These are phyloP conservation scores for Octopus bimaculoides DNA, from an alignment of 1,140 invertebrate genomes.

Conservation along the genomic window DNA sequence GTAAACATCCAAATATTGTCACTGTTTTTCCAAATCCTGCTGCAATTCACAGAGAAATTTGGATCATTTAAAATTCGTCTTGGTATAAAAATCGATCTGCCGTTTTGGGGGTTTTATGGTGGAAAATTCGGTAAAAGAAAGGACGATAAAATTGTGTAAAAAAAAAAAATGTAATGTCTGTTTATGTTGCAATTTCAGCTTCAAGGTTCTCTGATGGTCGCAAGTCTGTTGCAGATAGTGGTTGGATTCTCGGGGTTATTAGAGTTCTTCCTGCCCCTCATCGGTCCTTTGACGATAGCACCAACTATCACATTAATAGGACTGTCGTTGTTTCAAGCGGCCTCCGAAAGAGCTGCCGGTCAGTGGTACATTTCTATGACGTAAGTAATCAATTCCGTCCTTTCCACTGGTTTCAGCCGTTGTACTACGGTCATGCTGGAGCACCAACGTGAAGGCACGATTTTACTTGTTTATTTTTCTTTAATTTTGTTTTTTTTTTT, in stretches of 20 bases:
- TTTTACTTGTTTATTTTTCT: neutral
- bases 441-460: neutral
- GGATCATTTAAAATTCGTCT: too few species aligned
- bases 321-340: slow-evolving; percentile 75
- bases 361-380: slow-evolving; percentile 79
- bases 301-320: slow-evolving; percentile 79
- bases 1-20: too few species aligned
- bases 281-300: slow-evolving; percentile 77
- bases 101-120: too few species aligned
- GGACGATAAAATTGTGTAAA: too few species aligned
- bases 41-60: too few species aligned
- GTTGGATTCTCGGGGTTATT: slow-evolving; percentile 65
- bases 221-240: slow-evolving; percentile 44
- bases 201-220: slow-evolving; percentile 48
- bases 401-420: too few species aligned
- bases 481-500: too few species aligned
- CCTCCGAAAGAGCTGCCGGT: slow-evolving; percentile 70
- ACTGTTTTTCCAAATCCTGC: too few species aligned
- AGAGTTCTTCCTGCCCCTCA: slow-evolving; percentile 69
- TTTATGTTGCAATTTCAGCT: slow-evolving; percentile 25
- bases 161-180: neutral
- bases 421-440: too few species aligned
- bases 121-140: too few species aligned
- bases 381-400: slow-evolving; percentile 58
- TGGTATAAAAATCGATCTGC: too few species aligned